Conservation (phyloP, 2,888 invertebrate species). For the Neoascia interrupta region DNA sequence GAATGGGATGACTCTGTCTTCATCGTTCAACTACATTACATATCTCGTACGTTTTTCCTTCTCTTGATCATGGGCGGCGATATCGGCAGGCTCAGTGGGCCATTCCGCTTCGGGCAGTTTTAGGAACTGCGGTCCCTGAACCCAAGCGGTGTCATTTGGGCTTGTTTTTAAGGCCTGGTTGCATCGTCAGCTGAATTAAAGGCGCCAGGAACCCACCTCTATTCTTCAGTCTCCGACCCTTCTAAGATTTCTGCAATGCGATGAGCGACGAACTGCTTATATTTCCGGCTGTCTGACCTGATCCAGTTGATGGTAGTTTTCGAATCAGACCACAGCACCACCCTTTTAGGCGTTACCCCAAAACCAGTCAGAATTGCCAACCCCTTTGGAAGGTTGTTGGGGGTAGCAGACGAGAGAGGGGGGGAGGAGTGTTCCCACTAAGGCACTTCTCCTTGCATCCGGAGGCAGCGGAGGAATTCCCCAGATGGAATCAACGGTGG, state of each 20-base stretch:
- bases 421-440: too few species aligned
- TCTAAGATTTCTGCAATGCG: conserved; percentile 69
- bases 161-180: conserved; percentile 6
- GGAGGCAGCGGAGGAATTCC: too few species aligned
- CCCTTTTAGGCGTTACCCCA: too few species aligned
- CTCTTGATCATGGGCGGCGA: not conserved
- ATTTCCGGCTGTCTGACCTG: conserved; percentile 27
- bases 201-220: conserved; percentile 70
- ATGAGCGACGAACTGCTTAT: conserved; percentile 66
- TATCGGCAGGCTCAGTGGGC: not conserved
- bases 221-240: conserved; percentile 46
- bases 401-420: too few species aligned
- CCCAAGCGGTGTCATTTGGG: not conserved
- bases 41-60: not conserved
- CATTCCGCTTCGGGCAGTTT: not conserved
- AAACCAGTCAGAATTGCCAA: too few species aligned
- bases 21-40: not conserved
- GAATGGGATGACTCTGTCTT: conserved; percentile 13
- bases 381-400: too few species aligned
- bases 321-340: not conserved
- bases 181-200: not conserved
- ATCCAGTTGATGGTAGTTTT: not conserved
- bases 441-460: too few species aligned
- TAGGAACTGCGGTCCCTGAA: not conserved
- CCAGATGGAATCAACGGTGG: too few species aligned